Evolutionary conservation across 2,888 invertebrate species (phyloP).

Genomic region (Sinelater perroti): DNA sequence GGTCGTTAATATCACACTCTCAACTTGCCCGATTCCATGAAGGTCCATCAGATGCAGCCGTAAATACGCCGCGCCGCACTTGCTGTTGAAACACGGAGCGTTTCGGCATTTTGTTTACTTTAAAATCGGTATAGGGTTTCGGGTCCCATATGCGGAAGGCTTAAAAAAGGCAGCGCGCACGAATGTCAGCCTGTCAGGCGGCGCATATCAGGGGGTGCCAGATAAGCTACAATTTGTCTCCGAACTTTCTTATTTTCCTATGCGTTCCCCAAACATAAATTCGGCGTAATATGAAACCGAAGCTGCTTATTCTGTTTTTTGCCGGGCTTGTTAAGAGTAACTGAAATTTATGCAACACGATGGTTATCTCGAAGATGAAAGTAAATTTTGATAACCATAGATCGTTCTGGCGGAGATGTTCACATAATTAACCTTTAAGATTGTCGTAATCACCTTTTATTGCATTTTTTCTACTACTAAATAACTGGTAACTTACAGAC

Average conservation of each 20-base stretch:
- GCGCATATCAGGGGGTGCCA: conserved; percentile 16
- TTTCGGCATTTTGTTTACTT: conserved; percentile 13
- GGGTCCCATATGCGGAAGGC: conserved; percentile 21
- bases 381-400: no score
- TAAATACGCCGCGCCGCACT: conserved; percentile 12
- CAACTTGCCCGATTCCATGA: conserved; percentile 9
- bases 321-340: no score
- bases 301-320: no score
- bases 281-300: no score
- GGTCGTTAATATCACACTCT: conserved; percentile 3
- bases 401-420: no score
- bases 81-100: conserved; percentile 8
- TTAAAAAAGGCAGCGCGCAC: conserved; percentile 19
- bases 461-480: no score
- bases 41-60: conserved; percentile 6
- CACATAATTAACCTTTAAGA: no score
- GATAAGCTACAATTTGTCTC: conserved; percentile 28
- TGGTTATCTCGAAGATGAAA: no score
- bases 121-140: conserved; percentile 21
- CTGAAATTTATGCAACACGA: no score
- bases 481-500: no score
- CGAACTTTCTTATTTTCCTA: conserved; percentile 1
- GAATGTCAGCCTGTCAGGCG: conserved; percentile 22
- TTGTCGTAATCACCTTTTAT: no score
- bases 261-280: no score